Percentiles rank a stretch among this genome's conserved stretches.
phyloP scores from a whole-genome alignment of 64 coral and sea anemone species.

The Catalaphyllia jardinei region DNA sequence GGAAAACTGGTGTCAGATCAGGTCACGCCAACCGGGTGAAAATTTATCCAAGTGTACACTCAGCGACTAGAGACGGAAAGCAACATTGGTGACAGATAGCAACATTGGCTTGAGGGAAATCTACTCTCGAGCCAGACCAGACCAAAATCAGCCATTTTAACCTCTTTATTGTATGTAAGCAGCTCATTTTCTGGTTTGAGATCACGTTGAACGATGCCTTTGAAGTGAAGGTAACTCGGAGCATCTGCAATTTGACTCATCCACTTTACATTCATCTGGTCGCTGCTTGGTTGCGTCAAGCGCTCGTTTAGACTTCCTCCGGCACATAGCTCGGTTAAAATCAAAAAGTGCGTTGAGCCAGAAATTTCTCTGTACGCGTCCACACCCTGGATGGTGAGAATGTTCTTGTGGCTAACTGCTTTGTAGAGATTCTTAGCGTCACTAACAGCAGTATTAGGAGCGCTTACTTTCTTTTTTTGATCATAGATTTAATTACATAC shows the following conservation, averaged over 20 bases:
- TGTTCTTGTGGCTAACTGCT: conserved; percentile 1
- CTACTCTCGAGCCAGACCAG: conserved; percentile 40
- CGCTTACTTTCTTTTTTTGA: too few species aligned
- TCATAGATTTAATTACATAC: too few species aligned
- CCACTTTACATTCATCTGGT: background rate
- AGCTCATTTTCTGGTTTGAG: conserved; percentile 55
- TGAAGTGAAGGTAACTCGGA: background rate
- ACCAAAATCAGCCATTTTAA: conserved; percentile 47
- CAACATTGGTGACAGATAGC: too few species aligned
- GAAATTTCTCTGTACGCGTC: background rate
- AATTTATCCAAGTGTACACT: too few species aligned
- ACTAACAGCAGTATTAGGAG: background rate
- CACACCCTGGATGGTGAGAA: background rate
- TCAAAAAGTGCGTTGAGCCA: background rate
- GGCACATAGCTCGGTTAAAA: conserved; percentile 41
- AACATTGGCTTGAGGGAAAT: background rate
- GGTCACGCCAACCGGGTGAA: too few species aligned
- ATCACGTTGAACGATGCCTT: conserved; percentile 33
- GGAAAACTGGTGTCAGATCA: too few species aligned
- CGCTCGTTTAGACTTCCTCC: conserved; percentile 50
- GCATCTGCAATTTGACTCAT: conserved; percentile 29
- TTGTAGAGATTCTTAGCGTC: background rate
- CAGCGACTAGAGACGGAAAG: too few species aligned
- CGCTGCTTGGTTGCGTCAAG: background rate
- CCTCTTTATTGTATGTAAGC: background rate